Evolutionary conservation across 2,797 vertebrate genomes (phyloP).

Genomic region (Bovichtus diacanthus): DNA sequence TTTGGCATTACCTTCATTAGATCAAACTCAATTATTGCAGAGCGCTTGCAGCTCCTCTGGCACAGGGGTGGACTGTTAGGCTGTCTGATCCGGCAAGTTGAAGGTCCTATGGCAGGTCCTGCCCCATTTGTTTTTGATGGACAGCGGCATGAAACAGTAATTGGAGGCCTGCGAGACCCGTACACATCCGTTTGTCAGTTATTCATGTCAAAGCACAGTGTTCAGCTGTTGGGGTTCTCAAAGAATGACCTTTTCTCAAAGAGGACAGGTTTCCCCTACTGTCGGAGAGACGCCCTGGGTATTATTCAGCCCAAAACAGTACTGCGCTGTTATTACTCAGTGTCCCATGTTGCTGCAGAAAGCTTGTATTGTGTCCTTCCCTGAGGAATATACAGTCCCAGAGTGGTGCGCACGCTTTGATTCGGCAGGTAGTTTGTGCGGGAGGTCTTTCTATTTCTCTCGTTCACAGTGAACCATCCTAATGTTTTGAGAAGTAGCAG

Average conservation of each 20-base stretch:
- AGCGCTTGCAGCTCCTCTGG: slow-evolving; percentile 35
- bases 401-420: slow-evolving; percentile 42
- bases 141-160: slow-evolving; percentile 67
- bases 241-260: slow-evolving; percentile 73
- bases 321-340: slow-evolving; percentile 41
- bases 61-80: background rate
- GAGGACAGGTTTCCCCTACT: slow-evolving; percentile 53
- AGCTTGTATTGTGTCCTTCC: slow-evolving; percentile 62
- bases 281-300: slow-evolving; percentile 47
- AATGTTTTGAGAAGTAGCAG: slow-evolving; percentile 64
- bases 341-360: slow-evolving; percentile 50
- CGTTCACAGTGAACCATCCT: slow-evolving; percentile 50
- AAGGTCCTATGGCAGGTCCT: slow-evolving; percentile 58
- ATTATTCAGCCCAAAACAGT: slow-evolving; percentile 50
- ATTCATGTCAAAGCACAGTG: slow-evolving; percentile 62
- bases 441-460: slow-evolving; percentile 56
- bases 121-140: slow-evolving; percentile 59
- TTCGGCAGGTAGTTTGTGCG: slow-evolving; percentile 61
- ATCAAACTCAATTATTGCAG: slow-evolving; percentile 74
- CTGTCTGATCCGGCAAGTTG: slow-evolving; percentile 17
- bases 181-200: slow-evolving; percentile 71
- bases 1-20: slow-evolving; percentile 70
- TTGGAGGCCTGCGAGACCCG: slow-evolving; percentile 74
- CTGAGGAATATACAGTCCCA: slow-evolving; percentile 51
- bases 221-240: slow-evolving; percentile 70